Evolutionary conservation across 2,113 vertebrate genomes (phyloP).

Genomic region (Seriola dumerili): DNA sequence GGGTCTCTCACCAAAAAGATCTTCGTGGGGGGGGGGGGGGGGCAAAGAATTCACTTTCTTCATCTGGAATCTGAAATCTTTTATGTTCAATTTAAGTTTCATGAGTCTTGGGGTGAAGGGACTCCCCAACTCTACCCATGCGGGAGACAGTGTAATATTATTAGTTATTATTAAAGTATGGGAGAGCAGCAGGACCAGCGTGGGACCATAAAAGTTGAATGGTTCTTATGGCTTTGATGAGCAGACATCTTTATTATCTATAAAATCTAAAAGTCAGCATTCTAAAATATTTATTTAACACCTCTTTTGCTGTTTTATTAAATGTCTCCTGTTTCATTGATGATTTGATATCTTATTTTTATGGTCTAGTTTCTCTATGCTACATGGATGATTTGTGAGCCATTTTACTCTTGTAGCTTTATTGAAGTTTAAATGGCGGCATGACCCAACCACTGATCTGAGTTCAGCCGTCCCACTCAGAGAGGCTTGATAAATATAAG

Average conservation of each 20-base stretch:
- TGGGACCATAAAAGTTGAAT: neutral
- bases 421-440: conserved; percentile 28
- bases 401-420: conserved; percentile 26
- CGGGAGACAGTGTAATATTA: neutral
- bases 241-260: neutral
- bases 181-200: neutral
- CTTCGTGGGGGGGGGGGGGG: too few relatives aligned
- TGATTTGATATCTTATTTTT: conserved; percentile 19
- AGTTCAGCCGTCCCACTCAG: conserved; percentile 11
- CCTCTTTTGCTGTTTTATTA: neutral
- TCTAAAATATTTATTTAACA: conserved; percentile 8
- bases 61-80: neutral
- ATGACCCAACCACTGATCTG: conserved; percentile 37
- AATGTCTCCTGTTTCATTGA: neutral
- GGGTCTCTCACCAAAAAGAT: neutral
- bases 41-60: neutral
- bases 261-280: conserved; percentile 6
- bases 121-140: neutral
- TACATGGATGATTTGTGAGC: conserved; percentile 22
- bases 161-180: neutral
- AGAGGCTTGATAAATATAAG: conserved; percentile 49
- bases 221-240: neutral
- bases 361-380: conserved; percentile 13
- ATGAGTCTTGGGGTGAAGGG: neutral
- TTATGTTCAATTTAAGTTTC: neutral